These are phyloP conservation scores for Chloebia gouldiae DNA, from an alignment of 2,113 vertebrate genomes.

Conservation along the genomic window DNA sequence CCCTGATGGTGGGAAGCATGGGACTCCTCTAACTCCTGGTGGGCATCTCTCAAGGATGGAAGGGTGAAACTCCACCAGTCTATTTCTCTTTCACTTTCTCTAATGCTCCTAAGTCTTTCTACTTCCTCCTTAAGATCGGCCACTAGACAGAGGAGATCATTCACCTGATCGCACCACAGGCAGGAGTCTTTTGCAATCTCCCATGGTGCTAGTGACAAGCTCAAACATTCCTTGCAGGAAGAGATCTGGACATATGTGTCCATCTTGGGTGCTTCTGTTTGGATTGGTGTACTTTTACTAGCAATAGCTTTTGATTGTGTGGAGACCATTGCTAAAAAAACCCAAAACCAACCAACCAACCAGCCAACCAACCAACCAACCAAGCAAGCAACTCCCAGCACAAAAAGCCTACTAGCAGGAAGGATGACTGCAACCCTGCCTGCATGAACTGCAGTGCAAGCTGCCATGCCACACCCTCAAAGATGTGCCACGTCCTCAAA, in stretches of 20 bases:
- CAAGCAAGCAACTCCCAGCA: background rate
- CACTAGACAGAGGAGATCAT: background rate
- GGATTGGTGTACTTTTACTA: background rate
- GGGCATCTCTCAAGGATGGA: background rate
- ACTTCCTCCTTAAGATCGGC: background rate
- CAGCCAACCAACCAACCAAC: background rate
- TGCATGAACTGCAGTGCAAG: accelerated
- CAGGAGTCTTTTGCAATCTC: background rate
- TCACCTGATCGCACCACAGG: background rate
- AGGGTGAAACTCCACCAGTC: background rate
- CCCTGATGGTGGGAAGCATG: background rate
- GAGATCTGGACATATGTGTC: accelerated
- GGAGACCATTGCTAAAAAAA: background rate
- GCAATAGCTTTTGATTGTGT: background rate
- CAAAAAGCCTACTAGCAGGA: background rate
- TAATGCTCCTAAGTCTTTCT: background rate
- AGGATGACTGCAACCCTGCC: background rate
- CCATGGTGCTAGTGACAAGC: background rate
- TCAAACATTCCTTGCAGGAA: background rate
- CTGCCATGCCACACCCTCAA: background rate
- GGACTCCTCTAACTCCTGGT: background rate
- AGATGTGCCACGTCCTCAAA: background rate
- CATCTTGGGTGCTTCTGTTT: background rate
- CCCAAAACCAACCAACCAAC: background rate
- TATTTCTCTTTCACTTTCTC: background rate